Evolutionary conservation across 2,797 vertebrate genomes (phyloP).

Genomic region (Lates japonicus): DNA sequence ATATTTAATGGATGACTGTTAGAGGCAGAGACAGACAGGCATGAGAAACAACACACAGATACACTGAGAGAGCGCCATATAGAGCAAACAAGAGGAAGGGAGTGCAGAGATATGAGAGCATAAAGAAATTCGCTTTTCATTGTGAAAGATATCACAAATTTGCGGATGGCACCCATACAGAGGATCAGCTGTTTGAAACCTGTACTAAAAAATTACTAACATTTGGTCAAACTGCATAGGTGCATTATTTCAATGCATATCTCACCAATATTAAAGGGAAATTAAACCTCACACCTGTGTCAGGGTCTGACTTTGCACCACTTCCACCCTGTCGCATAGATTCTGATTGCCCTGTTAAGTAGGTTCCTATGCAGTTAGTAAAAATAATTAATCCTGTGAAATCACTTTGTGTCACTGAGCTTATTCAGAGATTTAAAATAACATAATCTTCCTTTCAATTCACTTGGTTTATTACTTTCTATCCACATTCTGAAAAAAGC

Average conservation of each 20-base stretch:
- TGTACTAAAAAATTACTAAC: background rate
- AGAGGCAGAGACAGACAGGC: background rate
- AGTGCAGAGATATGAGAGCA: background rate
- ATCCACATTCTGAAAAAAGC: background rate
- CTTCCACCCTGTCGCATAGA: background rate
- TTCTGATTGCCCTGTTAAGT: background rate
- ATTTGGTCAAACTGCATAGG: background rate
- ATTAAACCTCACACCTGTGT: no score
- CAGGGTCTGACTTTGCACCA: no score
- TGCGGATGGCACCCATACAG: background rate
- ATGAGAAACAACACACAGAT: constrained; percentile 1
- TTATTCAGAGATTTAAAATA: background rate
- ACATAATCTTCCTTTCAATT: background rate
- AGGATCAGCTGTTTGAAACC: no score
- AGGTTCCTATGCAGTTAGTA: background rate
- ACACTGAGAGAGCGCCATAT: background rate
- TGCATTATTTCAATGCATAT: background rate
- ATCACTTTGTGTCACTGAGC: background rate
- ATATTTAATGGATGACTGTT: background rate
- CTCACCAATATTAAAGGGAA: no score
- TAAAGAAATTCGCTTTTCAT: background rate
- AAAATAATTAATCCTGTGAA: background rate
- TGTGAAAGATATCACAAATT: background rate
- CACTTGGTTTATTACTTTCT: no score
- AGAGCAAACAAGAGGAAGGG: background rate